phyloP scores from a whole-genome alignment of 2,113 vertebrate species.

The Arvicanthis niloticus region DNA sequence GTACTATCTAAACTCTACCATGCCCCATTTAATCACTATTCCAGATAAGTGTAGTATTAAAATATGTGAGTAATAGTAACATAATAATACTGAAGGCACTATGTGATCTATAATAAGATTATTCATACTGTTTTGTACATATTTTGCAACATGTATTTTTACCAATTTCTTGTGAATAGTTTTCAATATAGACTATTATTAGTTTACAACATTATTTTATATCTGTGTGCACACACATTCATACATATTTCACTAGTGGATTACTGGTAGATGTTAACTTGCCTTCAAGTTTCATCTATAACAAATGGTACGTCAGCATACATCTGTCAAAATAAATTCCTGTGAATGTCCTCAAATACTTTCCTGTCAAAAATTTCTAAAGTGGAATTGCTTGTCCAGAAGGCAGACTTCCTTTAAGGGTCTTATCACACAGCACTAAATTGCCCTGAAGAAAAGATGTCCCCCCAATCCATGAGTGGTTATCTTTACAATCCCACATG shows the following conservation, averaged over 20 bases:
- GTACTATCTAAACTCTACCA: neutral
- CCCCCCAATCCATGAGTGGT: neutral
- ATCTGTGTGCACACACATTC: neutral
- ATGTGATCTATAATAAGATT: neutral
- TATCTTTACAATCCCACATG: neutral
- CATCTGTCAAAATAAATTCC: neutral
- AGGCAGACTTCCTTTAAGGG: neutral
- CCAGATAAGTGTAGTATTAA: neutral
- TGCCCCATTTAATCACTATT: neutral
- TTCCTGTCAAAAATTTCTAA: neutral
- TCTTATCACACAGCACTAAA: neutral
- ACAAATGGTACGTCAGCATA: neutral
- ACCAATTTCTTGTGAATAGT: neutral
- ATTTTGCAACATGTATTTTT: neutral
- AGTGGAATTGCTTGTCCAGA: neutral
- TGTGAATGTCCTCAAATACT: neutral
- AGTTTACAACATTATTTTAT: neutral
- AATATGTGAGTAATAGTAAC: neutral
- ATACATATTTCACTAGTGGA: neutral
- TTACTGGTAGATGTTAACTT: neutral
- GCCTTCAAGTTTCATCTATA: neutral
- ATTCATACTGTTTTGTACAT: neutral
- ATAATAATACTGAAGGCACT: neutral
- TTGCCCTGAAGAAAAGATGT: neutral
- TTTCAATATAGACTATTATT: slow-evolving; percentile 13